Conservation (phyloP, 1,140 invertebrate genomes). For the Pseudomyrmex flavicornis region DNA sequence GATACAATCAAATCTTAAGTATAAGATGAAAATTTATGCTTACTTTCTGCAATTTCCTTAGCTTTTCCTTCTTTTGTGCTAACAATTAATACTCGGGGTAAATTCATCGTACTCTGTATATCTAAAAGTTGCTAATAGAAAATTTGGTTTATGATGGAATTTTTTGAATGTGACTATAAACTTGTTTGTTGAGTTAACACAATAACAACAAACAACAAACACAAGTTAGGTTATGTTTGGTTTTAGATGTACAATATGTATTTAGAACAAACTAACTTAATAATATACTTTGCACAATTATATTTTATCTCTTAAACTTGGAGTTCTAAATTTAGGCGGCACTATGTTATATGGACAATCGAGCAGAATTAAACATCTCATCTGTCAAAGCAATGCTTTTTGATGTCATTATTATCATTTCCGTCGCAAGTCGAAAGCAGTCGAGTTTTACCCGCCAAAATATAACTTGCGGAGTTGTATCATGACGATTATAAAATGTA, state of each 20-base stretch:
- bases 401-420: too few relatives aligned
- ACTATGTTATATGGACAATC: too few relatives aligned
- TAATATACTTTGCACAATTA: not conserved
- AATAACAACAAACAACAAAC: not conserved
- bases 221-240: constrained; percentile 13
- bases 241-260: not conserved
- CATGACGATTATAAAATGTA: too few relatives aligned
- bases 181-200: not conserved
- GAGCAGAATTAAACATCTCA: too few relatives aligned
- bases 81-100: constrained; percentile 78
- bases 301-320: too few relatives aligned
- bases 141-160: not conserved
- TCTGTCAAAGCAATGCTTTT: too few relatives aligned
- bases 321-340: too few relatives aligned
- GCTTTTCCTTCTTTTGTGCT: constrained; percentile 77
- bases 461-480: too few relatives aligned
- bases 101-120: constrained; percentile 69
- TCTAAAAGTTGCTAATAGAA: not conserved
- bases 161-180: not conserved
- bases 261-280: too few relatives aligned
- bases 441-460: too few relatives aligned
- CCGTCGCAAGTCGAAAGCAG: too few relatives aligned
- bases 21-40: constrained; percentile 57
- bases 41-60: constrained; percentile 80
- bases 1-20: not conserved